A percentile compares a stretch with the other conserved stretches of the same genome.
These are phyloP conservation scores for Hesperophylax magnus DNA, from an alignment of 1,140 invertebrate species.

Conservation along the genomic window DNA sequence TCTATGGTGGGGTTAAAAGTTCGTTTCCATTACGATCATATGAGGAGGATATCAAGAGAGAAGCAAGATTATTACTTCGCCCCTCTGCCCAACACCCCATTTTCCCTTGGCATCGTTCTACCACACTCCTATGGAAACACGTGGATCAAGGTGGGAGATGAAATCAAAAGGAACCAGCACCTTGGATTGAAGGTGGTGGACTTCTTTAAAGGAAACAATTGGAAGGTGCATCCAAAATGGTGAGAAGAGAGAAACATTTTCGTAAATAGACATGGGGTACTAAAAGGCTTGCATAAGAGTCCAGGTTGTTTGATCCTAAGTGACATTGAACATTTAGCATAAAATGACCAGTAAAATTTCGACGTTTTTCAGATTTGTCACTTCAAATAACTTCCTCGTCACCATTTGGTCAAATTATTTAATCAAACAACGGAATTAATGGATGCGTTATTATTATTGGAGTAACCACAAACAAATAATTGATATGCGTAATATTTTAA, in stretches of 20 bases:
- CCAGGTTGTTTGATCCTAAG: too few species aligned
- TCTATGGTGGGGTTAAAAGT: slow-evolving; percentile 78
- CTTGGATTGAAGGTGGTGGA: slow-evolving; percentile 78
- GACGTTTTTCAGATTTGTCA: too few species aligned
- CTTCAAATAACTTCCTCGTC: too few species aligned
- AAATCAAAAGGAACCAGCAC: slow-evolving; percentile 77
- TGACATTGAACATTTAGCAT: too few species aligned
- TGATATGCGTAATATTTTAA: background rate
- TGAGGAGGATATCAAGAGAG: slow-evolving; percentile 85
- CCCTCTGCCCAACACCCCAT: slow-evolving; percentile 86
- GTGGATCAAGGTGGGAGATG: slow-evolving; percentile 80
- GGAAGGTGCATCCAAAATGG: slow-evolving; percentile 92
- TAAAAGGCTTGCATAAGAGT: too few species aligned
- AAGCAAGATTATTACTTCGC: slow-evolving; percentile 88
- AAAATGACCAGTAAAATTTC: too few species aligned
- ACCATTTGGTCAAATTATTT: too few species aligned
- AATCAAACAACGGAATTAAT: too few species aligned
- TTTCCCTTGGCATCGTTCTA: slow-evolving; percentile 85
- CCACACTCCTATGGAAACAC: slow-evolving; percentile 85
- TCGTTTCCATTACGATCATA: slow-evolving; percentile 86
- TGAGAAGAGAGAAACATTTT: slow-evolving; percentile 60
- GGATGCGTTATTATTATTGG: too few species aligned
- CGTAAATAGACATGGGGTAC: too few species aligned
- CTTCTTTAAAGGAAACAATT: slow-evolving; percentile 80
- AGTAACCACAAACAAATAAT: too few species aligned